Base-by-base conservation (phyloP, 1,140 invertebrate genomes). In the Zaprionus camerounensis region DNA sequence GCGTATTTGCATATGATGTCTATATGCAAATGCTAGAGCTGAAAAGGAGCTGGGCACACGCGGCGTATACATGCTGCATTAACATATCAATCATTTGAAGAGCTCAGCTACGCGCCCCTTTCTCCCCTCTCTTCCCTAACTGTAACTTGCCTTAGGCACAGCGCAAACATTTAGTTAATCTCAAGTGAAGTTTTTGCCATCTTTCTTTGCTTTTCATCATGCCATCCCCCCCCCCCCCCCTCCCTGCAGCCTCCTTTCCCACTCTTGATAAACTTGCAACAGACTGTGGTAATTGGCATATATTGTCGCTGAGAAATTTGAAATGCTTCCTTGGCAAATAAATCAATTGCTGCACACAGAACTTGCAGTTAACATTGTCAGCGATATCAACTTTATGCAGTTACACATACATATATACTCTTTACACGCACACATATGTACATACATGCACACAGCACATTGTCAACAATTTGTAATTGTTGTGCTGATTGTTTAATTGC, bases 401-500 rank as follows among this genome's bases (percentile, higher is more conserved):
- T 5, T 53, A 57, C 53, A 17, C 64, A 73, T 68, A 7, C n/a
- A 44, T 68, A 7, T 6, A 44, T 64, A 67, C 64, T 26, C 24
- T 26, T 26, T 5, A 63, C 63, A 58, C 53, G 13, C n/a, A 31
- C 53, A 6, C 7, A 44, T 7, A 41, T 5, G 20, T 11, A 41
- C 4, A 15, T 4, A 41, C 11, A 36, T 22, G 51, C 2, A 15
- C 17, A 22, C 51, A 34, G 55, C 64, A 31, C 38, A 68, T 67
- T 73, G 75, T 86, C 71, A 81, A 79, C 79, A 86, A 79, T 80
- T 71, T 80, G 81, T 87, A 87, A 88, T 87, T 87, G 84, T 82
- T 87, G 71, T 87, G 84, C 81, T 88, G 84, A 90, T 88, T 88
- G 84, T 88, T 88, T 90, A 88, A 87, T 87, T 87, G 84, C 81